Conservation (phyloP, 2,888 invertebrate genomes). For the Drosophila demipolita region DNA sequence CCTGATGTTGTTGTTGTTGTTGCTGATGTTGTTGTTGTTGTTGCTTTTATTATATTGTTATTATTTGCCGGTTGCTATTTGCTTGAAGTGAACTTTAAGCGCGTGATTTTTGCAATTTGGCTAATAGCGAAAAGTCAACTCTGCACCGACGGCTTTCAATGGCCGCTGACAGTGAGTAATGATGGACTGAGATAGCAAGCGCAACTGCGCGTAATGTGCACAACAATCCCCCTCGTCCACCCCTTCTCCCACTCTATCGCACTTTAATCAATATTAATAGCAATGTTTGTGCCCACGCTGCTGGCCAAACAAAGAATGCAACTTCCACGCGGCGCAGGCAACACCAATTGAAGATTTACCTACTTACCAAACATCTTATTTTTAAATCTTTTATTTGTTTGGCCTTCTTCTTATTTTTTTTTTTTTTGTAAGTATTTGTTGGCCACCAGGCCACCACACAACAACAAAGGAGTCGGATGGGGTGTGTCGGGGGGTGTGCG, state of each 20-base stretch:
- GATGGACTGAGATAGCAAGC: conserved; percentile 20
- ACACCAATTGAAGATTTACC: conserved; percentile 61
- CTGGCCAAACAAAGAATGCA: conserved; percentile 44
- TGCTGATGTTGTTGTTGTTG: neutral
- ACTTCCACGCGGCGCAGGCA: conserved; percentile 36
- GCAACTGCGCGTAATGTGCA: conserved; percentile 33
- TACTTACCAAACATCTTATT: conserved; percentile 25
- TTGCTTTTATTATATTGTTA: conserved; percentile 4
- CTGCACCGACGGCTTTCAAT: conserved; percentile 58
- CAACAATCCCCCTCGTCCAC: neutral
- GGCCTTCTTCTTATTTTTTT: neutral
- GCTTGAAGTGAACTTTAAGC: conserved; percentile 55
- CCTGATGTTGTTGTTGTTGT: no score
- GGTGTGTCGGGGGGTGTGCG: conserved; percentile 14
- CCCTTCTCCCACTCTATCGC: conserved; percentile 9
- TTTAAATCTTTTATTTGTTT: conserved; percentile 13
- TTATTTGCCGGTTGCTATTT: conserved; percentile 14
- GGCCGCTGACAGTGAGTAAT: conserved; percentile 63
- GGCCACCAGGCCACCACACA: conserved; percentile 15
- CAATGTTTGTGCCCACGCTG: conserved; percentile 58
- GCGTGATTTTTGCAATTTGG: conserved; percentile 71
- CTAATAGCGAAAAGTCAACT: conserved; percentile 69
- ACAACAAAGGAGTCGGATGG: neutral
- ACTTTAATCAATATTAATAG: conserved; percentile 76
- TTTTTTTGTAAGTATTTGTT: conserved; percentile 26